These are phyloP conservation scores for Willowsia nigromaculata DNA, from an alignment of 2,888 invertebrate species.

Conservation along the genomic window DNA sequence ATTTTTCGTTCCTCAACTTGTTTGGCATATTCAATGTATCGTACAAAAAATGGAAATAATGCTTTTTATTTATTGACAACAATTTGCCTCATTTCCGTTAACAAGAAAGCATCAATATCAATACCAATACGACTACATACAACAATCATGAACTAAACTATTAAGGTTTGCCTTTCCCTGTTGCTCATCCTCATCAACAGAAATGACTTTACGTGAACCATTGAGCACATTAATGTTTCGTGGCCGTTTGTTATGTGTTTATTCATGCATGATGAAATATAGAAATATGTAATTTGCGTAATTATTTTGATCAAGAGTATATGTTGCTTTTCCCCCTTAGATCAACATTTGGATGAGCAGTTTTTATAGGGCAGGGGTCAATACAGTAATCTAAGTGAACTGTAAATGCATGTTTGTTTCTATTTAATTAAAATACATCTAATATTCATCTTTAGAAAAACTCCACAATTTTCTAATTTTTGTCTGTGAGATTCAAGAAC, in stretches of 20 bases:
- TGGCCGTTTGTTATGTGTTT: constrained; percentile 49
- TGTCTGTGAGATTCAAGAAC: too few species aligned
- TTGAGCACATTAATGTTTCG: constrained; percentile 16
- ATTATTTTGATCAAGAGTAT: background rate
- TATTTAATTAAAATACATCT: too few species aligned
- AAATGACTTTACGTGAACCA: constrained; percentile 25
- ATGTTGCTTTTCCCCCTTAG: background rate
- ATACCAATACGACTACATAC: too few species aligned
- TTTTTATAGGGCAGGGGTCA: background rate
- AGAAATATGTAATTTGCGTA: constrained; percentile 31
- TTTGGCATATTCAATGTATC: background rate
- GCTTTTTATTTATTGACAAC: constrained; percentile 53
- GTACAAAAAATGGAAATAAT: background rate
- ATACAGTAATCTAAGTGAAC: background rate
- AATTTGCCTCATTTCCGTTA: constrained; percentile 64
- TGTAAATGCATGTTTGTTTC: background rate
- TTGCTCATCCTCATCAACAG: constrained; percentile 22
- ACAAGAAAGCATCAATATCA: constrained; percentile 19
- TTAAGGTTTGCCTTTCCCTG: constrained; percentile 55
- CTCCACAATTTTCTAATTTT: too few species aligned
- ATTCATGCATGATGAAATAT: constrained; percentile 45
- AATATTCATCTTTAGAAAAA: too few species aligned
- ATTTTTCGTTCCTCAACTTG: background rate
- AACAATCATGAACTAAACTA: constrained; percentile 45
- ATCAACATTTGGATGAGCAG: background rate